Evolutionary conservation across 2,113 vertebrate species (phyloP), one percentile per base, ranked within the genome.

Genomic region (Taurulus bubalis): DNA sequence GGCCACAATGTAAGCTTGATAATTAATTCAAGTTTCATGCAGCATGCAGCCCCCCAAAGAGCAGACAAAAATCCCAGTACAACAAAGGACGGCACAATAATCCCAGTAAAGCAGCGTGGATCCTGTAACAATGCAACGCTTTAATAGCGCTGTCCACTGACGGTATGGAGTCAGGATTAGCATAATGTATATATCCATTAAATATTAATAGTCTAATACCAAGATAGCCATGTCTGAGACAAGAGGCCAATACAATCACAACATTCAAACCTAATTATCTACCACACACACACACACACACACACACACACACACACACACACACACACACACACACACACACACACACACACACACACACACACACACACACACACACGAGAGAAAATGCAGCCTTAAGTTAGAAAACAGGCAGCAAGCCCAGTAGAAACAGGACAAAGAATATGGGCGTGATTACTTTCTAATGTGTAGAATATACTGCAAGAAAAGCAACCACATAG

Each of bases 1-100:
- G 72, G 82, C 78, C n/a, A 87, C 78, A 82, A 79, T 80, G 51
- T 14, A 16, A 69, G 81, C 18, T 11, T 53, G 47, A 62, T 85
- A 74, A 88, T 71, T 49, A 75, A 64, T 82, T 73, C 70, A 47
- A 34, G 12, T 45, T 80, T 80, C 75, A 56, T 20, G 77, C 72
- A 60, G 67, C 24, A 64, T 72, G 32, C 51, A 42, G 82, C 64
- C 77, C 75, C 75, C 70, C n/a, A 49, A 34, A 62, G 58, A 74
- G 59, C 20, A 59, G n/a, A 75, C 20, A 58, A 4, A 40, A 75
- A 65, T 72, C 40, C 66, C 40, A 30, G 59, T 9, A 59, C 62
- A 76, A 36, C 72, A 53, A 72, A 81, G 58, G 60, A 56, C 15
- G 55, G 42, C 6, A 80, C 42, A 81, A 80, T 63, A 73, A 64